Percentiles rank a stretch among this genome's conserved stretches.
phyloP scores from a whole-genome alignment of 2,888 invertebrate genomes.

The Leucophenga maculata region DNA sequence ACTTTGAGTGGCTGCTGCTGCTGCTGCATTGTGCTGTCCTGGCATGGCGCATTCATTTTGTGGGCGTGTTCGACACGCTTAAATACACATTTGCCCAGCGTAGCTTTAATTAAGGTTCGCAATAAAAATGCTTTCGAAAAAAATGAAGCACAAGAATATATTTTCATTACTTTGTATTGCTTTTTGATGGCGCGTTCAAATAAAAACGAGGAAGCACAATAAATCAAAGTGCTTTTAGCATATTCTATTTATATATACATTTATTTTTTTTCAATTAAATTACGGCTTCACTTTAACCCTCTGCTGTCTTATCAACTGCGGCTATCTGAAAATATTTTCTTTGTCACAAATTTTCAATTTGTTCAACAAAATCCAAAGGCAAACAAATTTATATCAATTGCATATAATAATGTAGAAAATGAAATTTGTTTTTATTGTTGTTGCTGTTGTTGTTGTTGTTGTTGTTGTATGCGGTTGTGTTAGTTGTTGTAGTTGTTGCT shows the following conservation, averaged over 20 bases:
- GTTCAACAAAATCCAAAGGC: too few relatives aligned
- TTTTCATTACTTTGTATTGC: neutral
- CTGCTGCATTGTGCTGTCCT: neutral
- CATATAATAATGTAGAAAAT: too few relatives aligned
- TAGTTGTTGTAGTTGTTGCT: neutral
- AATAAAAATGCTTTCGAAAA: too few relatives aligned
- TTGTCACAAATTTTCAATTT: too few relatives aligned
- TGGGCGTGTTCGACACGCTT: neutral
- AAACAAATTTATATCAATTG: too few relatives aligned
- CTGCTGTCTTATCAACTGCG: neutral
- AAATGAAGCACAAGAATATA: too few relatives aligned
- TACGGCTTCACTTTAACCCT: neutral
- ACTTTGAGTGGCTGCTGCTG: too few relatives aligned
- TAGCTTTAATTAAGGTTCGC: conserved; percentile 3
- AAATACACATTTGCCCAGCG: conserved; percentile 11
- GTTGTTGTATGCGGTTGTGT: too few relatives aligned
- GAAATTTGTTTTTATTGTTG: too few relatives aligned
- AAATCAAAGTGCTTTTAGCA: neutral
- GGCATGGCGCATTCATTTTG: neutral
- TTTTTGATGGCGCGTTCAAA: neutral
- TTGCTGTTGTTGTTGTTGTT: too few relatives aligned
- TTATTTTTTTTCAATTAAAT: neutral
- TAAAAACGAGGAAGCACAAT: neutral
- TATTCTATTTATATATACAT: neutral
- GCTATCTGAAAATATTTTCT: too few relatives aligned